Conservation (phyloP, 2,888 invertebrate species). For the Tipula unca region DNA sequence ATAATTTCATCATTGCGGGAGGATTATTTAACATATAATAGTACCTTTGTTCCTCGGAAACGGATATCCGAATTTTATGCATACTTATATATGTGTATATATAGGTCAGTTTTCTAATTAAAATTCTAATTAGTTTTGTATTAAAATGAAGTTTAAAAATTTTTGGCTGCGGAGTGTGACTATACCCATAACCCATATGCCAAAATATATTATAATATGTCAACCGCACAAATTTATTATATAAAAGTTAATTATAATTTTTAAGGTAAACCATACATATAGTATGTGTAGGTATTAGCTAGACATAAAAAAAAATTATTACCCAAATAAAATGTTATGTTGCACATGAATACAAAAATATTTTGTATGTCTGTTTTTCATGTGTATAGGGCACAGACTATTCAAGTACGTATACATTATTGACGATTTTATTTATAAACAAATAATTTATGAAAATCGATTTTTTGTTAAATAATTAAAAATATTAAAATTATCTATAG, state of each 20-base stretch:
- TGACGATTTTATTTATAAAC: background rate
- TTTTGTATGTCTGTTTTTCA: background rate
- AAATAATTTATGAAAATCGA: background rate
- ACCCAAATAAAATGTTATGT: background rate
- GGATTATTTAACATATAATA: background rate
- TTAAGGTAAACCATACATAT: background rate
- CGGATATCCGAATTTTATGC: background rate
- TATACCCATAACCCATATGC: background rate
- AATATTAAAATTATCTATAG: background rate
- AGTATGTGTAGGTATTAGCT: too few relatives aligned
- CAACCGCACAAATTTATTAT: background rate
- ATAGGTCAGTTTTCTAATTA: background rate
- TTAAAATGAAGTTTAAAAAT: background rate
- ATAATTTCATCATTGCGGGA: background rate
- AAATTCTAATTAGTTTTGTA: background rate
- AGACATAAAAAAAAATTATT: background rate
- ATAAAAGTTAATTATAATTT: background rate
- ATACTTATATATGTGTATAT: too few relatives aligned
- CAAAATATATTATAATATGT: background rate
- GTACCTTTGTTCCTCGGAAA: background rate
- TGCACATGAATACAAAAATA: background rate
- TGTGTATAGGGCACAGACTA: background rate
- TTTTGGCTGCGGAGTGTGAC: background rate
- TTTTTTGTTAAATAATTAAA: constrained; percentile 4
- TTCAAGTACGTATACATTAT: background rate